Conservation (phyloP, 2,888 invertebrate species). For the Tortricodes alternella region DNA sequence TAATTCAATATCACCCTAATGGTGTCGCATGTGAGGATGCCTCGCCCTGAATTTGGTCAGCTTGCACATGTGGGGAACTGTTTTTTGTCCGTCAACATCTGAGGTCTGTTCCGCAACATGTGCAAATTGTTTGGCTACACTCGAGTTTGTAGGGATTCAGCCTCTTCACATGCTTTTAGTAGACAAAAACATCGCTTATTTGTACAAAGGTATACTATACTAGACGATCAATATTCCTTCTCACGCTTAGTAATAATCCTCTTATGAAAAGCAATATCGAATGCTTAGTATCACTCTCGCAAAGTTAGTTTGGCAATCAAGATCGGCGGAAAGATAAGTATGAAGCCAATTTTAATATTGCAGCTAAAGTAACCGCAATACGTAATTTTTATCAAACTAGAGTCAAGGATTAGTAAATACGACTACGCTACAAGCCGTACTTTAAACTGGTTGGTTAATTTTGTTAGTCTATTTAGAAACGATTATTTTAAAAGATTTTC, state of each 20-base stretch:
- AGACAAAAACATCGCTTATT: constrained; percentile 14
- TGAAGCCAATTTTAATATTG: constrained; percentile 18
- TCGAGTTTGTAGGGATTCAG: constrained; percentile 55
- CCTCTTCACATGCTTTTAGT: constrained; percentile 25
- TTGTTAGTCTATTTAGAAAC: constrained; percentile 53
- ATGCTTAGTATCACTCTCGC: not conserved
- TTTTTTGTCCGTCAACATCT: constrained; percentile 74
- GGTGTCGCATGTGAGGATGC: constrained; percentile 44
- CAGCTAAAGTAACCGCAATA: constrained; percentile 3
- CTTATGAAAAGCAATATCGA: not conserved
- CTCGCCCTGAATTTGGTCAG: constrained; percentile 58
- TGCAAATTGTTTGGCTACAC: constrained; percentile 61
- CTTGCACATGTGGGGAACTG: constrained; percentile 64
- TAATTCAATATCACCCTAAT: constrained; percentile 17
- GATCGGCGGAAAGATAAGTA: constrained; percentile 15
- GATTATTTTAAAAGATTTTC: constrained; percentile 61
- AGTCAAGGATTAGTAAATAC: constrained; percentile 31
- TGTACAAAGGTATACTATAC: no score
- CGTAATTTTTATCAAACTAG: constrained; percentile 13
- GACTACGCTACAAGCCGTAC: constrained; percentile 48
- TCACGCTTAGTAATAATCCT: not conserved
- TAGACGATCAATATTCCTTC: not conserved
- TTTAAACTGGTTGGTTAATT: constrained; percentile 32
- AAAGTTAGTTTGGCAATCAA: constrained; percentile 22
- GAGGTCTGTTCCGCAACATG: constrained; percentile 67